Evolutionary conservation across 2,113 vertebrate species (phyloP).

Genomic region (Carlito syrichta): DNA sequence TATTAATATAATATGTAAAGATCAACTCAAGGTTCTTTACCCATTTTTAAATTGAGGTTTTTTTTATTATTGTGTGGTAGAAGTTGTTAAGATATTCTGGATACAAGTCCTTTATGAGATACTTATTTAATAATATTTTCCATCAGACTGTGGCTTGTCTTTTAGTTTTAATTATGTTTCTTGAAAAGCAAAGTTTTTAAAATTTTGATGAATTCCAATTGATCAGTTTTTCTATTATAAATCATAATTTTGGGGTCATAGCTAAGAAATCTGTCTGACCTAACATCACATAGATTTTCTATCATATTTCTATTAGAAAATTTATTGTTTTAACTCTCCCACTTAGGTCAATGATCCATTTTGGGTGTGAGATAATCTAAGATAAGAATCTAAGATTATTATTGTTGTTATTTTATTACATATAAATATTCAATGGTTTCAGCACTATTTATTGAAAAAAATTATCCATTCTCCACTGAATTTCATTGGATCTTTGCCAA

Average conservation of each 20-base stretch:
- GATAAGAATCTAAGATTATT: neutral
- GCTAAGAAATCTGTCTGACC: neutral
- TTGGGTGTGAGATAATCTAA: neutral
- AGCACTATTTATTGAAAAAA: neutral
- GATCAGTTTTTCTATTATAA: neutral
- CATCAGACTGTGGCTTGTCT: neutral
- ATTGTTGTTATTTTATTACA: neutral
- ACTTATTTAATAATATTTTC: slow-evolving; percentile 23
- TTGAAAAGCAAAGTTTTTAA: neutral
- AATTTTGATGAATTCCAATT: neutral
- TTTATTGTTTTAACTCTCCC: neutral
- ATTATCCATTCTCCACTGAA: neutral
- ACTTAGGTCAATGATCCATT: neutral
- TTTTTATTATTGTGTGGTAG: neutral
- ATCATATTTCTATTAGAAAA: neutral
- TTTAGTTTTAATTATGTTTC: neutral
- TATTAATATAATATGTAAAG: neutral
- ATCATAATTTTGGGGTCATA: neutral
- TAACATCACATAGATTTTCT: neutral
- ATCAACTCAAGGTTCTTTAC: neutral
- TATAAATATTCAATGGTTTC: neutral
- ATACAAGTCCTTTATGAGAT: neutral
- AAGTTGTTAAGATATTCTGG: slow-evolving; percentile 16
- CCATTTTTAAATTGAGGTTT: neutral
- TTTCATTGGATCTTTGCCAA: neutral